Evolutionary conservation across 2,888 invertebrate species (phyloP).

Genomic region (Epirrhoe tristata): DNA sequence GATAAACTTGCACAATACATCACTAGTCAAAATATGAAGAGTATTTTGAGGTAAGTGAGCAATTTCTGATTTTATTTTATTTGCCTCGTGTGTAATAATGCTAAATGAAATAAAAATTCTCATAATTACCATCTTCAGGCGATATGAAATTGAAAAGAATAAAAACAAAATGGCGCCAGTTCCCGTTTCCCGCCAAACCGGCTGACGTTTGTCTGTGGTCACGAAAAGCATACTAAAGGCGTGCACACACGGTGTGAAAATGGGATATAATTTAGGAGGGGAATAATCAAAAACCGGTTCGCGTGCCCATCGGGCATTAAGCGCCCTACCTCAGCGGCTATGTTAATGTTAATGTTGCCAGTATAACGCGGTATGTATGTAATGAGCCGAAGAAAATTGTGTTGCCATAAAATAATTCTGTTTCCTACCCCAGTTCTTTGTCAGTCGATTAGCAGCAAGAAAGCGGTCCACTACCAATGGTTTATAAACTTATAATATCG

Average conservation of each 20-base stretch:
- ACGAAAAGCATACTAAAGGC: constrained; percentile 70
- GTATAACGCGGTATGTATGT: constrained; percentile 80
- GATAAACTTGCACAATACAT: constrained; percentile 22
- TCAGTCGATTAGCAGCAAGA: constrained; percentile 63
- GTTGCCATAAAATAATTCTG: constrained; percentile 85
- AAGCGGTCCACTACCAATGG: constrained; percentile 40
- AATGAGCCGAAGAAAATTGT: constrained; percentile 85
- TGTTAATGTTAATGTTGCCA: constrained; percentile 84
- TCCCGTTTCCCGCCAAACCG: constrained; percentile 54
- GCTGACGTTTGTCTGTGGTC: constrained; percentile 73
- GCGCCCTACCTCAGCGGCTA: constrained; percentile 77
- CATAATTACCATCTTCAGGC: constrained; percentile 53
- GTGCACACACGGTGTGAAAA: constrained; percentile 81
- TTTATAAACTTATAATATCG: constrained; percentile 38
- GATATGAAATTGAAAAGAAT: constrained; percentile 53
- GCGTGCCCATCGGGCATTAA: constrained; percentile 83
- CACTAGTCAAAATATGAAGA: constrained; percentile 24
- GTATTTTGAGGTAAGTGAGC: constrained; percentile 29
- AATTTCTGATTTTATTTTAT: constrained; percentile 32
- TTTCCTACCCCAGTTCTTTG: constrained; percentile 68
- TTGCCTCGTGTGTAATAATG: constrained; percentile 21
- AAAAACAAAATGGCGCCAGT: constrained; percentile 57
- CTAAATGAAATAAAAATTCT: constrained; percentile 40
- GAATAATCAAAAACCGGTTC: constrained; percentile 82
- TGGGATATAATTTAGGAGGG: constrained; percentile 82